A percentile compares a stretch with the other conserved stretches of the same genome.
Conservation (phyloP, 2,888 invertebrate species). For the Lacanobia oleracea region DNA sequence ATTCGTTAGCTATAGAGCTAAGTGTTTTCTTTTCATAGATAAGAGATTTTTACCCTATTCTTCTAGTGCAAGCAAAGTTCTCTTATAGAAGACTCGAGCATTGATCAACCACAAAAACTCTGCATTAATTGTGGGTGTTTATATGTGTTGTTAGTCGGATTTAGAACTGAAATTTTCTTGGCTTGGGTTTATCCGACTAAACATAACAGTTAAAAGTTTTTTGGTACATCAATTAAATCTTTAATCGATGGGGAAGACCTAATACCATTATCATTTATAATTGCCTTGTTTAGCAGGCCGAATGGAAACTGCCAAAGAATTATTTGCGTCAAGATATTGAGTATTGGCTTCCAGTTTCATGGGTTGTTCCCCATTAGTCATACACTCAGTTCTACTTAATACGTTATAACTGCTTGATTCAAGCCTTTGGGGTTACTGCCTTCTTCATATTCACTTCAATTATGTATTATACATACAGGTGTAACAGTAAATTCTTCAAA, state of each 20-base stretch:
- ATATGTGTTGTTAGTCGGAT: not conserved
- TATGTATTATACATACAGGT: too few relatives aligned
- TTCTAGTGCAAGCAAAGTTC: not conserved
- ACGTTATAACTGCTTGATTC: not conserved
- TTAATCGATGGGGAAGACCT: not conserved
- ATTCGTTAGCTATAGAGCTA: not conserved
- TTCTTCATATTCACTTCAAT: too few relatives aligned
- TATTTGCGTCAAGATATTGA: too few relatives aligned
- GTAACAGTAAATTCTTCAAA: too few relatives aligned
- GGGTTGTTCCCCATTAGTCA: not conserved
- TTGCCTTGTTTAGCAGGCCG: not conserved
- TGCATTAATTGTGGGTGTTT: not conserved
- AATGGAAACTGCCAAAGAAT: constrained; percentile 4
- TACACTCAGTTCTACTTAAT: too few relatives aligned
- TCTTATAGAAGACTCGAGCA: not conserved
- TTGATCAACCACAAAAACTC: not conserved
- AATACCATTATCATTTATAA: not conserved
- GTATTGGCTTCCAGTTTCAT: not conserved
- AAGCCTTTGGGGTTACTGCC: too few relatives aligned
- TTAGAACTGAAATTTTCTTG: constrained; percentile 1
- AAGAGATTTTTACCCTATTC: not conserved
- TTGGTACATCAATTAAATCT: not conserved
- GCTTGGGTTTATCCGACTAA: constrained; percentile 10
- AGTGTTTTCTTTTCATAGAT: too few relatives aligned
- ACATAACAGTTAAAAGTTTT: not conserved